Conservation (phyloP, 2,797 vertebrate species). For the Megaceryle alcyon region DNA sequence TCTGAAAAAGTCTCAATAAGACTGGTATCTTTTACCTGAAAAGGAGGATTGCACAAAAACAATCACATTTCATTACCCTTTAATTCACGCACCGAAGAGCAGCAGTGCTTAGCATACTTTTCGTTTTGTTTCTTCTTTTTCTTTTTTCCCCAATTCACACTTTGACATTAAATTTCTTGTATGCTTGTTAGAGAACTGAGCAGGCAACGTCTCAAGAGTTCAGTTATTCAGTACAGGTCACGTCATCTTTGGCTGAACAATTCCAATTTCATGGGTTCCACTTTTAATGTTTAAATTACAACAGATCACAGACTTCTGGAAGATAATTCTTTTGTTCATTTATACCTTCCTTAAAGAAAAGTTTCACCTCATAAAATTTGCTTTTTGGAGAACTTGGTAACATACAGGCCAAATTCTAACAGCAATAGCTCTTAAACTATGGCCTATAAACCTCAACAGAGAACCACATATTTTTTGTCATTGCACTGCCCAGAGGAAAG, state of each 20-base stretch:
- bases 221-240: not conserved
- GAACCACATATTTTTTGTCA: not conserved
- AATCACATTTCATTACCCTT: not conserved
- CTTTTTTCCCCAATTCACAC: not conserved
- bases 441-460: constrained; percentile 15
- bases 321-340: not conserved
- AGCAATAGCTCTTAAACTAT: constrained; percentile 2
- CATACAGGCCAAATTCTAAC: not conserved
- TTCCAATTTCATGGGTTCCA: not conserved
- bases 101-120: not conserved
- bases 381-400: not conserved
- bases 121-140: not conserved
- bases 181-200: not conserved
- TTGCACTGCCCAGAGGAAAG: not conserved
- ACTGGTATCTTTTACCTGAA: not conserved
- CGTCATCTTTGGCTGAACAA: not conserved
- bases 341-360: not conserved
- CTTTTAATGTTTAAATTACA: not conserved
- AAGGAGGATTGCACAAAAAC: not conserved
- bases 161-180: not conserved
- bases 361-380: not conserved
- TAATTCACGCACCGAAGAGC: not conserved
- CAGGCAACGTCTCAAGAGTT: not conserved
- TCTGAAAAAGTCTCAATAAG: not conserved
- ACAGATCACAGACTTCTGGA: not conserved